Evolutionary conservation across 1,140 invertebrate species (phyloP).

Genomic region (Dreissena polymorpha): DNA sequence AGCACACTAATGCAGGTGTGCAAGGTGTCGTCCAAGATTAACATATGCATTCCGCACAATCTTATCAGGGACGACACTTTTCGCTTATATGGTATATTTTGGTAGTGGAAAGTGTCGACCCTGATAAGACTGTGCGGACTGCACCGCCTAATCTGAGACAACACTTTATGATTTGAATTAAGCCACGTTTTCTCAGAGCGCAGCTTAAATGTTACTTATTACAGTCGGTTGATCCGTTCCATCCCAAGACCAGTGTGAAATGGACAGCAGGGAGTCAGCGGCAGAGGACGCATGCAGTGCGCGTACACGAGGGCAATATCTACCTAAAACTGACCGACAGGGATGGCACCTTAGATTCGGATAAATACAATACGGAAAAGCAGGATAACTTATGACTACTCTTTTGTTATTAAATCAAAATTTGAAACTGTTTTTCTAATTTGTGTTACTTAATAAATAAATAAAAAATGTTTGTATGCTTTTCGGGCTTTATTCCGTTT

Average conservation of each 20-base stretch:
- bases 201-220: slow-evolving; percentile 1
- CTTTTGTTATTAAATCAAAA: neutral
- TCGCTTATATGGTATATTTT: neutral
- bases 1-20: neutral
- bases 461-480: too few species aligned
- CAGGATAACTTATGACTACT: neutral
- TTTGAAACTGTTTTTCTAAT: too few species aligned
- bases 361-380: slow-evolving; percentile 62
- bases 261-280: slow-evolving; percentile 62
- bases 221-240: slow-evolving; percentile 66
- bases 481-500: too few species aligned
- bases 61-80: neutral
- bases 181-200: neutral
- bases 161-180: neutral
- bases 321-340: slow-evolving; percentile 56
- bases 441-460: too few species aligned
- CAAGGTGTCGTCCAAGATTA: slow-evolving; percentile 7
- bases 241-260: slow-evolving; percentile 58
- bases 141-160: too few species aligned
- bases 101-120: neutral
- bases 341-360: slow-evolving; percentile 59
- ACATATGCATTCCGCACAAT: neutral
- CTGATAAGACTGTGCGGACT: neutral
- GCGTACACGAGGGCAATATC: slow-evolving; percentile 54
- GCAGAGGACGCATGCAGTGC: slow-evolving; percentile 65